Base-by-base conservation (phyloP, 1,140 invertebrate species). In the Eupeodes corollae region DNA sequence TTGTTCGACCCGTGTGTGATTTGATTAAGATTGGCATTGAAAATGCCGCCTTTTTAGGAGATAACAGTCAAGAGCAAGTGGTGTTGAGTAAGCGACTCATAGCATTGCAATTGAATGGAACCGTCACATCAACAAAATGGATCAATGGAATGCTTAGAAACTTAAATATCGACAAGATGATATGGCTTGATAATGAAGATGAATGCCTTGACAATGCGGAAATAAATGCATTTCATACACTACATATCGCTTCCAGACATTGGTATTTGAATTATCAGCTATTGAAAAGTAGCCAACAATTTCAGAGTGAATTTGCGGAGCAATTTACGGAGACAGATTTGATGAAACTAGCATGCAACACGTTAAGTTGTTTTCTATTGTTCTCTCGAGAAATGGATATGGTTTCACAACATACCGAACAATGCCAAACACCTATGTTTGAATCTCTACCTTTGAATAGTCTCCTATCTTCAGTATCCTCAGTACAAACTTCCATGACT, bases 11-110 rank as follows among this genome's bases (percentile, higher is more conserved):
- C 6, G 55, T 66, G 5, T 67, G 63, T 43, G 63, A 67, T 55
- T 57, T 67, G n/a, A 66, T 67, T 26, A 63, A 64, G 44, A 64
- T 67, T 37, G 63, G 63, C 44, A 66, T 67, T 31, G 63, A 67
- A 37, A 67, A 66, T 44, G 58, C 62, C 13, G 55, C 63, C 14
- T 66, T 66, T 44, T 48, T 66, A 13, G 63, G 63, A 9, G 63
- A 66, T 16, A 66, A 57, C n/a, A 51, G 44, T 34, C 55, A 56
- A 15, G 63, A 67, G 33, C 61, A 67, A 51, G 40, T 49, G 1
- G 47, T 50, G 0, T 34, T 67, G 3, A 67, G 63, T 48, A 43
- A 52, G 5, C 53, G 63, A 8, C 51, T 67, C 6, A 65, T 63
- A 15, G 59, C 56, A n/a, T 45, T 67, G 13, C 59, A 66, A 44